Percentiles rank a stretch among this genome's conserved stretches.
phyloP scores from a whole-genome alignment of 1,140 invertebrate species.

The Hydropsyche tenuis region DNA sequence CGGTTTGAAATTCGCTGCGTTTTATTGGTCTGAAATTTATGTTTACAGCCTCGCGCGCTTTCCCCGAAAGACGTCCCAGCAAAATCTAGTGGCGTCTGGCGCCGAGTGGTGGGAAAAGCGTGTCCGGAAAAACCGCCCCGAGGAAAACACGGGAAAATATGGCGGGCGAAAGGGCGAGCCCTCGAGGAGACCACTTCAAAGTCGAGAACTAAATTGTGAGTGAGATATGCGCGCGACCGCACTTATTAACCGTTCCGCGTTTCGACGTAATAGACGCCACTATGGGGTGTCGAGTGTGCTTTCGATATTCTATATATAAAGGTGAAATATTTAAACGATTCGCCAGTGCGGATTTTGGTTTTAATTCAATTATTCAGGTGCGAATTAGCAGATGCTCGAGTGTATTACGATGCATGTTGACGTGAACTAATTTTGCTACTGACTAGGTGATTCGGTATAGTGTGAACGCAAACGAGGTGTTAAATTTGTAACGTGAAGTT shows the following conservation, averaged over 20 bases:
- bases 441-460: no score
- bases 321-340: no score
- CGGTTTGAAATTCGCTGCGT: conserved; percentile 30
- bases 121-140: neutral
- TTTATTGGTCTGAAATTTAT: conserved; percentile 36
- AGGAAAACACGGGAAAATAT: conserved; percentile 13
- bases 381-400: no score
- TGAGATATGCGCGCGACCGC: conserved; percentile 2
- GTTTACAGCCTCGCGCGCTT: conserved; percentile 1
- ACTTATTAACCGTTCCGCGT: neutral
- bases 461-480: no score
- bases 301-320: no score
- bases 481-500: no score
- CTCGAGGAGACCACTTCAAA: conserved; percentile 11
- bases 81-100: conserved; percentile 31
- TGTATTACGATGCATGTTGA: no score
- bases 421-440: no score
- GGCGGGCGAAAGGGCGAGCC: conserved; percentile 7
- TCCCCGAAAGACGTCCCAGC: neutral
- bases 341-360: no score
- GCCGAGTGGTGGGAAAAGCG: conserved; percentile 19
- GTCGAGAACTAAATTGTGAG: conserved; percentile 16
- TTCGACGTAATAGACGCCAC: no score
- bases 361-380: no score
- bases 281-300: no score